phyloP scores from a whole-genome alignment of 2,113 vertebrate species.

The Ia io region DNA sequence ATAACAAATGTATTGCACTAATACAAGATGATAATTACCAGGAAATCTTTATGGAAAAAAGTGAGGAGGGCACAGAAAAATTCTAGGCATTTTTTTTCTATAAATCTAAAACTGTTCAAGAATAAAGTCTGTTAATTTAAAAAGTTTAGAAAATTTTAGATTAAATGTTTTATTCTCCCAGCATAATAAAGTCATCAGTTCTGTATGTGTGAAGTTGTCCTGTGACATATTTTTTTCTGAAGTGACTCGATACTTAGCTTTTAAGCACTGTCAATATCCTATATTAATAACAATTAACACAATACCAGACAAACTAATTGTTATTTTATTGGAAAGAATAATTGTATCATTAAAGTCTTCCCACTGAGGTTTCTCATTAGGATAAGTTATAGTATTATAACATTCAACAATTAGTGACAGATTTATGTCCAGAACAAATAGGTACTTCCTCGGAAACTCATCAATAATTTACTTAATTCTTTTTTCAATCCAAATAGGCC shows the following conservation, averaged over 20 bases:
- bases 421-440: not conserved
- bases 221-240: not conserved
- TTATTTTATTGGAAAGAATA: conserved; percentile 52
- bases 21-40: not conserved
- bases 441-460: conserved; percentile 3
- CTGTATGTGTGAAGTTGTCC: not conserved
- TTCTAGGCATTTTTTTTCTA: not conserved
- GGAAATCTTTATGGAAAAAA: not conserved
- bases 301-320: conserved; percentile 27
- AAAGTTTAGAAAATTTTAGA: not conserved
- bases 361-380: conserved; percentile 28
- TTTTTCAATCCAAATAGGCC: not conserved
- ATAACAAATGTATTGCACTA: not conserved
- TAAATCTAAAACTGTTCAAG: not conserved
- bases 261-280: not conserved
- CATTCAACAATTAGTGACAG: not conserved
- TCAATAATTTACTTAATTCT: not conserved
- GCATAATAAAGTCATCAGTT: not conserved
- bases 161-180: not conserved
- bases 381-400: not conserved
- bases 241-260: not conserved
- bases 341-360: conserved; percentile 53
- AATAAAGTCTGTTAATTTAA: not conserved
- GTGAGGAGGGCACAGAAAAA: not conserved
- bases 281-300: conserved; percentile 58